phyloP scores from a whole-genome alignment of 2,888 invertebrate genomes.

The Odontomyia ornata region DNA sequence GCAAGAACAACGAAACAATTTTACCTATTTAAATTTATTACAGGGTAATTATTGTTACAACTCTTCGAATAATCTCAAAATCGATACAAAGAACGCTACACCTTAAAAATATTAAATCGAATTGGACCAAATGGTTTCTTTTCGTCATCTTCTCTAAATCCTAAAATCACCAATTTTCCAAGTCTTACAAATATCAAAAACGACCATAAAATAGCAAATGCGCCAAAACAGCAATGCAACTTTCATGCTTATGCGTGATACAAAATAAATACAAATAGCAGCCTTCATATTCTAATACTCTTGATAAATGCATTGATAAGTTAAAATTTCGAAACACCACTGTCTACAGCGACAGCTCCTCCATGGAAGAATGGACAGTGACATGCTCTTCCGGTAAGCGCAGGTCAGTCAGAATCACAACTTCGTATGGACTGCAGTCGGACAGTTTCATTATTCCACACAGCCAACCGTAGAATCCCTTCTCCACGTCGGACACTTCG shows the following conservation, averaged over 20 bases:
- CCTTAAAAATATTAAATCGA: slow-evolving; percentile 22
- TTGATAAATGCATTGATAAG: slow-evolving; percentile 1
- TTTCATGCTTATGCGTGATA: background rate
- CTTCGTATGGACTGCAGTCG: slow-evolving; percentile 80
- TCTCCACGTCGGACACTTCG: slow-evolving; percentile 78
- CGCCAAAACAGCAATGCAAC: background rate
- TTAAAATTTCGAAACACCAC: background rate
- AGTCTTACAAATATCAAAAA: slow-evolving; percentile 22
- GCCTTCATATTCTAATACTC: background rate
- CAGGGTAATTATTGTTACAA: too few species aligned
- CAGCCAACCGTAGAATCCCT: slow-evolving; percentile 82
- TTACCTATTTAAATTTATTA: too few species aligned
- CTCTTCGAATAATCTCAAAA: too few species aligned
- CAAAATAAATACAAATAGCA: slow-evolving; percentile 12
- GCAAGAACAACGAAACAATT: too few species aligned
- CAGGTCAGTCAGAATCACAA: slow-evolving; percentile 72
- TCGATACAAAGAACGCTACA: background rate
- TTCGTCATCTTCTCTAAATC: background rate
- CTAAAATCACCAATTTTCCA: slow-evolving; percentile 4
- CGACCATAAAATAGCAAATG: background rate
- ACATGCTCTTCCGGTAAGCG: slow-evolving; percentile 55
- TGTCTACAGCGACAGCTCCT: slow-evolving; percentile 63
- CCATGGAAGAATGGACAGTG: slow-evolving; percentile 63
- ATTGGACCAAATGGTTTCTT: slow-evolving; percentile 21
- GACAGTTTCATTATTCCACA: slow-evolving; percentile 73